phyloP scores from a whole-genome alignment of 2,888 invertebrate genomes.

The Heliconius erato region DNA sequence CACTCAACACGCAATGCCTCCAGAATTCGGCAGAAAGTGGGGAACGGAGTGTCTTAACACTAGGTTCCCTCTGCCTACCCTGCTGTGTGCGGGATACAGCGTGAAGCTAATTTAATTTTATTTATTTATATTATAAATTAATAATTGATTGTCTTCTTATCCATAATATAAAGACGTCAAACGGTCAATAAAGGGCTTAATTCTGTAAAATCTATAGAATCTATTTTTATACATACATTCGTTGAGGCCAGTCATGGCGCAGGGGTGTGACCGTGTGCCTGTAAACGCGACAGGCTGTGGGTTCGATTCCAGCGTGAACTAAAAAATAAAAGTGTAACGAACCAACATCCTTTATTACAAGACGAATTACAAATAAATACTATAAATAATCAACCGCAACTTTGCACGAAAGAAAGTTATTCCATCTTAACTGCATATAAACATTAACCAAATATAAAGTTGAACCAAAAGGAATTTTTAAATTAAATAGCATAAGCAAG shows the following conservation, averaged over 20 bases:
- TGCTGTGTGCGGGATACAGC: too few relatives aligned
- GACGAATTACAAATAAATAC: neutral
- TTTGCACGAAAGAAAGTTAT: neutral
- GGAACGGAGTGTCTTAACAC: too few relatives aligned
- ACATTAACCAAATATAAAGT: neutral
- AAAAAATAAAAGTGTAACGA: neutral
- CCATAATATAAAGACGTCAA: neutral
- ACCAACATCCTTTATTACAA: neutral
- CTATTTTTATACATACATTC: conserved; percentile 14
- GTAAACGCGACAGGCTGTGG: too few relatives aligned
- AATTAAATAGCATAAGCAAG: conserved; percentile 20
- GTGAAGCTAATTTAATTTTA: too few relatives aligned
- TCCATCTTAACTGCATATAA: neutral
- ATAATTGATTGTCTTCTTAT: neutral
- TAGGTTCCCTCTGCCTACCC: too few relatives aligned
- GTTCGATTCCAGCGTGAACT: too few relatives aligned
- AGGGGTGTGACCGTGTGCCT: too few relatives aligned
- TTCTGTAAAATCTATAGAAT: neutral
- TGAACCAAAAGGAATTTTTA: conserved; percentile 26
- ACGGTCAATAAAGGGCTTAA: neutral
- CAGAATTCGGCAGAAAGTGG: too few relatives aligned
- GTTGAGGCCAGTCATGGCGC: neutral
- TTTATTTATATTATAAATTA: neutral
- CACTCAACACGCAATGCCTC: too few relatives aligned
- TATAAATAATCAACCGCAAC: neutral